Evolutionary conservation across 1,140 invertebrate genomes (phyloP), one percentile per base, ranked within the genome.

Genomic region (Drosophila pallidifrons): DNA sequence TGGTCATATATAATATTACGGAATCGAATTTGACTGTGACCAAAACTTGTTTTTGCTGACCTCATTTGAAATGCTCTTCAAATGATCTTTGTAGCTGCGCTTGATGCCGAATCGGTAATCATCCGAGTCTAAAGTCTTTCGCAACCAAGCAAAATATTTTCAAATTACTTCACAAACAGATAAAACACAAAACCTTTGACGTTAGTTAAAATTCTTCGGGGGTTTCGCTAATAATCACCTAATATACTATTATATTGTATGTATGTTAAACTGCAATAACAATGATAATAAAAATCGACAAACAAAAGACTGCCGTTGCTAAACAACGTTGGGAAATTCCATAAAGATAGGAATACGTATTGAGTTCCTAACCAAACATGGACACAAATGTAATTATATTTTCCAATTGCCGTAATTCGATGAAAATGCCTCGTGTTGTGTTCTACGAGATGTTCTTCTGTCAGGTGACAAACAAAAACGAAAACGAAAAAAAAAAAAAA

Each of bases 361-460:
- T 47, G 13, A 11, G 43, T 46, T 46, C 13, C 43, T 15, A 46
- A 5, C 47, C 47, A 20, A 49, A 49, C 30, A 32, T 32, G 30
- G 35, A 43, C 47, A 51, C 47, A 58, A 72, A 72, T 66, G 54
- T 66, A 66, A 66, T 72, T 57, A 65, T 13, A 16, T 54, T 45
- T 70, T 54, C 25, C 30, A 63, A 47, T 43, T 55, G 32, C 59
- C 3, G 63, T 66, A 58, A 72, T 66, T 58, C 35, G 45, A 72
- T 51, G 58, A 60, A 61, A 61, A 69, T 69, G 41, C 32, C 20
- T 25, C 20, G 20, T 25, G 28, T 35, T 10, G 11, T 71, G 59
- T 64, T 49, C 60, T 43, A 63, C 47, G 49, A 47, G 15, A 15
- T 28, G 10, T 38, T 15, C n/a, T 38, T 15, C n/a, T 32, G 15